phyloP scores from a whole-genome alignment of 1,140 invertebrate species.

The Aphelinus certus region DNA sequence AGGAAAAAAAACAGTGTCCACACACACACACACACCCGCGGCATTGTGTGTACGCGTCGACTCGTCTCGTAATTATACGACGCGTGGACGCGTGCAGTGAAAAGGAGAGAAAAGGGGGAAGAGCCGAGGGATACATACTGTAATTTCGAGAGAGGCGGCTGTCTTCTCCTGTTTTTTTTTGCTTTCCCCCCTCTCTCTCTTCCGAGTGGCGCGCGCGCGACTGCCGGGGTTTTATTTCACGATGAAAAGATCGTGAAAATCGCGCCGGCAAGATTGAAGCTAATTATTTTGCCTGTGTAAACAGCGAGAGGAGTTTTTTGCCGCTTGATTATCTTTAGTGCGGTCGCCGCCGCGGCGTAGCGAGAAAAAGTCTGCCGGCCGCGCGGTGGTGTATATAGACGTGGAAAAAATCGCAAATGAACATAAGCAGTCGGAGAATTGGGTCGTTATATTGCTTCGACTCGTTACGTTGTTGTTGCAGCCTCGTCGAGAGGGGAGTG shows the following conservation, averaged over 20 bases:
- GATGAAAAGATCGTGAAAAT: background rate
- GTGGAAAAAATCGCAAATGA: too few species aligned
- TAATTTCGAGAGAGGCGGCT: background rate
- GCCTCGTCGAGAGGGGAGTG: too few species aligned
- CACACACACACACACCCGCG: background rate
- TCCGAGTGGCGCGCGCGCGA: background rate
- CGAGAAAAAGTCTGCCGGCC: too few species aligned
- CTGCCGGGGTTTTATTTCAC: background rate
- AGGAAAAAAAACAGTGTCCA: background rate
- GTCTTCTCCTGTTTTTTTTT: background rate
- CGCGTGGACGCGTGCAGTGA: background rate
- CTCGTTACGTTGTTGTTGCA: too few species aligned
- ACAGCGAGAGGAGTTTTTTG: too few species aligned
- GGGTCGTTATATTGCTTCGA: too few species aligned
- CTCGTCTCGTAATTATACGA: constrained; percentile 7
- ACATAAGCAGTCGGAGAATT: too few species aligned
- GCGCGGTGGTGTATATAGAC: too few species aligned
- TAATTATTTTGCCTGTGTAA: too few species aligned
- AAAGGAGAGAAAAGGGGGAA: background rate
- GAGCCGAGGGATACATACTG: background rate
- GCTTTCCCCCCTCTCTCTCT: background rate
- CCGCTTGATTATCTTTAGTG: too few species aligned
- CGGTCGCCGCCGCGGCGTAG: too few species aligned
- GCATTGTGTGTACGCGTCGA: background rate
- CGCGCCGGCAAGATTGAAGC: too few species aligned